Conservation (phyloP, 2,797 vertebrate species). For the Eutrigla gurnardus region DNA sequence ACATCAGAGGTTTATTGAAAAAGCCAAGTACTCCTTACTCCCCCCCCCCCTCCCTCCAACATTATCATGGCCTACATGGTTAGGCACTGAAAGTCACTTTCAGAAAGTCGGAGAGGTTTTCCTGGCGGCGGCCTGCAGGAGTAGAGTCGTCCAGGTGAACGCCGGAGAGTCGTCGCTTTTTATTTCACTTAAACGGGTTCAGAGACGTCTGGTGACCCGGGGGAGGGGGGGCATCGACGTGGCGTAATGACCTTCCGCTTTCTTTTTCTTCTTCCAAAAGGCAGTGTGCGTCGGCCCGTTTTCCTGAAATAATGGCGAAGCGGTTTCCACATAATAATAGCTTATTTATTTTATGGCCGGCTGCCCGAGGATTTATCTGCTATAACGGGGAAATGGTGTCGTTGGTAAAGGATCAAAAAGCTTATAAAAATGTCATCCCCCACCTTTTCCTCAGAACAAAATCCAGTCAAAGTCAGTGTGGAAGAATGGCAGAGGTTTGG, state of each 20-base stretch:
- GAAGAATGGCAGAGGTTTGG: neutral
- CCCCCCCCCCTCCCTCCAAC: conserved; percentile 72
- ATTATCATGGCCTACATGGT: conserved; percentile 83
- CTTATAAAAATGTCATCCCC: neutral
- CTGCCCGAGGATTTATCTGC: neutral
- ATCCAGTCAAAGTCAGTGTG: neutral
- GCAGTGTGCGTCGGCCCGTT: neutral
- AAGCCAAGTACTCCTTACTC: conserved; percentile 77
- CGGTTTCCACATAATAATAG: neutral
- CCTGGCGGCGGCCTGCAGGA: conserved; percentile 57
- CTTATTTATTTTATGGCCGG: neutral
- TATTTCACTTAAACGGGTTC: conserved; percentile 48
- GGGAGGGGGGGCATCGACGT: conserved; percentile 12
- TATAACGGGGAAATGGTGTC: neutral
- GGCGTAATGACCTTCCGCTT: neutral
- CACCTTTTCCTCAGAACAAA: neutral
- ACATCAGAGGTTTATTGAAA: conserved; percentile 86
- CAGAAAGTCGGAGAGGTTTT: conserved; percentile 77
- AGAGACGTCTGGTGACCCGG: conserved; percentile 41
- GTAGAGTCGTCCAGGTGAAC: conserved; percentile 62
- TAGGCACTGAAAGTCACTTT: conserved; percentile 83
- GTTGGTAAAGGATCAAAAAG: neutral
- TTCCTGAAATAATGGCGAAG: neutral
- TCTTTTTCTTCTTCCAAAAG: too few species aligned
- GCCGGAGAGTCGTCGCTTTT: conserved; percentile 57